These are phyloP conservation scores for Pyrocoelia pectoralis DNA, from an alignment of 2,888 invertebrate genomes.

Conservation along the genomic window DNA sequence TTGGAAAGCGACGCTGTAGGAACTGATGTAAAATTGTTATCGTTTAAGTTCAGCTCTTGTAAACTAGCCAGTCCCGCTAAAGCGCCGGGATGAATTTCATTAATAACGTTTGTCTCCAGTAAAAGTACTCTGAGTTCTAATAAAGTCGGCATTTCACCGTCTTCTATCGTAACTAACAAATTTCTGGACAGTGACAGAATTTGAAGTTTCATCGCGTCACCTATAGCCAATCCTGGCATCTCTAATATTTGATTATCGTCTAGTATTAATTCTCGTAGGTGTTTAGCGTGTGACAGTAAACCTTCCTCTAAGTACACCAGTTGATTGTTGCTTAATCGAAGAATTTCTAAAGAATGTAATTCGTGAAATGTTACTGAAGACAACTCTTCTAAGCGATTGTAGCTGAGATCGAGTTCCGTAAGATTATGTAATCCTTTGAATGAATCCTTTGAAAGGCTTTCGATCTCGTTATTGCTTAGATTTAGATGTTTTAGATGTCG, in stretches of 20 bases:
- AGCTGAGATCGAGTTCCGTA: constrained; percentile 74
- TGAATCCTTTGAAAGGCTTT: constrained; percentile 75
- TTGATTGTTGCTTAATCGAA: constrained; percentile 80
- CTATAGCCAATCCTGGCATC: constrained; percentile 74
- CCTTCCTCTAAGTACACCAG: constrained; percentile 76
- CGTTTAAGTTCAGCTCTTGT: constrained; percentile 77
- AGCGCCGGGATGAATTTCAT: constrained; percentile 73
- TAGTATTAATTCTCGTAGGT: constrained; percentile 77
- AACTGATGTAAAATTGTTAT: constrained; percentile 81
- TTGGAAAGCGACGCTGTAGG: constrained; percentile 80
- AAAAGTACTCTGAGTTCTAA: constrained; percentile 75
- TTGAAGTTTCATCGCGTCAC: constrained; percentile 72
- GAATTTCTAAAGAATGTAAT: constrained; percentile 74
- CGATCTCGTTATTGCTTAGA: constrained; percentile 78
- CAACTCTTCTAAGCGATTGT: constrained; percentile 79
- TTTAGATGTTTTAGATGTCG: constrained; percentile 77
- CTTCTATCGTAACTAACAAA: constrained; percentile 75
- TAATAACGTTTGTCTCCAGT: constrained; percentile 79
- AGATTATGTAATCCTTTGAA: constrained; percentile 77
- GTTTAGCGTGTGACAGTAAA: constrained; percentile 73
- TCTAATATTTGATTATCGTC: constrained; percentile 82
- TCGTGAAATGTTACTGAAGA: constrained; percentile 81
- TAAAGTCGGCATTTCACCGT: constrained; percentile 76
- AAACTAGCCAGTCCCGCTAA: constrained; percentile 79
- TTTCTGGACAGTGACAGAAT: constrained; percentile 81